Base-by-base conservation (phyloP, 2,113 vertebrate species). In the Engraulis encrasicolus region DNA sequence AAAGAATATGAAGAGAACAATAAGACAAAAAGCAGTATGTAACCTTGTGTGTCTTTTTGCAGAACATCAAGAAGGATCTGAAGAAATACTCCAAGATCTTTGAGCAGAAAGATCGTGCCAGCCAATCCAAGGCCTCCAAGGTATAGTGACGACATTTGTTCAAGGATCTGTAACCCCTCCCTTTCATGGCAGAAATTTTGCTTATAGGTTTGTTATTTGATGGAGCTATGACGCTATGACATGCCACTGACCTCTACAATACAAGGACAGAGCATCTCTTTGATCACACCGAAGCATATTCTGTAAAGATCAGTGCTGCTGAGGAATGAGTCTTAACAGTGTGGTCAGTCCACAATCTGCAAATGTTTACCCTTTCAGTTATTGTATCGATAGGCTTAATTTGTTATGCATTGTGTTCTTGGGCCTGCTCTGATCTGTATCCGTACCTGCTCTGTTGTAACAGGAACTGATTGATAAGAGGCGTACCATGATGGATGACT, bases 21-120 rank as follows among this genome's bases (percentile, higher is more conserved):
- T n/a, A n/a, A n/a, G n/a, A n/a, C n/a, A n/a, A n/a, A n/a, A n/a
- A n/a, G n/a, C n/a, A n/a, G n/a, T n/a, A n/a, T n/a, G n/a, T n/a
- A n/a, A n/a, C n/a, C n/a, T n/a, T n/a, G n/a, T n/a, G n/a, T n/a
- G n/a, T 74, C 6, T 74, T 74, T 36, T 74, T 74, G 5, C 45
- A 99, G 98, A 92, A 93, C 95, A 99, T 99, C 91, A 99, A 98
- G 90, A 99, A 99, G 89, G 98, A 99, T 86, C 95, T 99, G 86
- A 99, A 99, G 95, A 99, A 97, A 81, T 99, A 99, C 85, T 99
- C 98, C 0, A 99, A 99, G 95, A 99, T 99, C 91, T 99, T 99
- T 92, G 98, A 99, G 89, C 98, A 99, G 95, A 99, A 99, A 90
- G 98, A 99, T 95, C 98, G 98, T 84, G 89, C 99, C 90, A 99